Evolutionary conservation across 2,113 vertebrate species (phyloP).

Genomic region (Oryzias melastigma): DNA sequence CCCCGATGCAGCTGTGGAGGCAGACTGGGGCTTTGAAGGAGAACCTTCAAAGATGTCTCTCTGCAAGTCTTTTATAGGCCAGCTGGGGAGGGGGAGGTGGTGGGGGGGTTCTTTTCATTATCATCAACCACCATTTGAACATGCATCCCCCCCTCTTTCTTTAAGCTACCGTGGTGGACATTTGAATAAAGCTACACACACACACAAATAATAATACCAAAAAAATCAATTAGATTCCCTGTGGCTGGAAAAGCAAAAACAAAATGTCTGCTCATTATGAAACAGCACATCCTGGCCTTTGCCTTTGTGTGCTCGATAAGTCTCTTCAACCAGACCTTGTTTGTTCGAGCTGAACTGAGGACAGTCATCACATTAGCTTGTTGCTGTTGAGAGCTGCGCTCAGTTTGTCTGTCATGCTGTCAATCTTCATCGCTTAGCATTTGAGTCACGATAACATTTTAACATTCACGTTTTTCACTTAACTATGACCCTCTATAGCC

Average conservation of each 20-base stretch:
- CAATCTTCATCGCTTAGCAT: background rate
- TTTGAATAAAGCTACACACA: constrained; percentile 60
- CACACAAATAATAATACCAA: constrained; percentile 2
- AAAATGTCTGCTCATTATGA: constrained; percentile 58
- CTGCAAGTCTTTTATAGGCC: constrained; percentile 90
- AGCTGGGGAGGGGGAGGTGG: constrained; percentile 71
- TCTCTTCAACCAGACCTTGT: constrained; percentile 37
- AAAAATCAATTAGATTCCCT: constrained; percentile 52
- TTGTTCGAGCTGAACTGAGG: constrained; percentile 32
- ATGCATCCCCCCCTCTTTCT: constrained; percentile 17
- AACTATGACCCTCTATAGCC: too few relatives aligned
- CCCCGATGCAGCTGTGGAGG: constrained; percentile 83
- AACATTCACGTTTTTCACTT: background rate
- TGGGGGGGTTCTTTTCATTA: constrained; percentile 66
- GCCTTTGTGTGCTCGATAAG: constrained; percentile 18
- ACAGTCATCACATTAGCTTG: constrained; percentile 16
- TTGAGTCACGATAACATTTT: background rate
- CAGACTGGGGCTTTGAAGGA: constrained; percentile 90
- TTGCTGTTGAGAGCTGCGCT: constrained; percentile 6
- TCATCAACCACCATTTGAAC: constrained; percentile 68
- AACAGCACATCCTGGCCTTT: constrained; percentile 29
- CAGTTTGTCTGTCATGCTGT: constrained; percentile 1
- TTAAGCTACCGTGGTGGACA: constrained; percentile 39
- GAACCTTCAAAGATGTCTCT: constrained; percentile 98
- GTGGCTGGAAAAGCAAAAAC: constrained; percentile 53